Base-by-base conservation (phyloP, 2,888 invertebrate species). In the Lissocephala sabroskyi region DNA sequence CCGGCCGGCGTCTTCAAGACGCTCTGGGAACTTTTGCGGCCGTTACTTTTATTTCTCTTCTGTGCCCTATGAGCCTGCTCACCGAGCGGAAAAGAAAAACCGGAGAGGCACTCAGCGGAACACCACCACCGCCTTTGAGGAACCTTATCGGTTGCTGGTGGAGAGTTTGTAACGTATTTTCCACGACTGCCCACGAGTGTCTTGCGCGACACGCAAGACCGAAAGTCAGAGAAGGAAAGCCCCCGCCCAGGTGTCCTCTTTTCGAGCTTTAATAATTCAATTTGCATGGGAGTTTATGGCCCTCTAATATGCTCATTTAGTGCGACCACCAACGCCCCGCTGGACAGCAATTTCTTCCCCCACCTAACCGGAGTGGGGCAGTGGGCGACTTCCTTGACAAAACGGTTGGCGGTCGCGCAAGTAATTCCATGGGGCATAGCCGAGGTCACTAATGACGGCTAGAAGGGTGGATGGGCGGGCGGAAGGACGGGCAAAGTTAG, bases 251-350 rank as follows among this genome's bases (percentile, higher is more conserved):
- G n/a, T n/a, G n/a, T n/a, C n/a, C 76, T 68, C 68, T 73, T 75
- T 57, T 44, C 43, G 56, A 54, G 55, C 56, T 62, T 76, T 54
- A 68, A 76, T 76, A 76, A 68, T 68, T 68, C 68, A 68, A 68
- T 76, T 76, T 68, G 50, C 51, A 51, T 67, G 62, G n/a, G n/a
- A n/a, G n/a, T n/a, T n/a, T n/a, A n/a, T n/a, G n/a, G n/a, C n/a
- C n/a, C n/a, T n/a, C n/a, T 68, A 76, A 75, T 76, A 65, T 58
- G 70, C 65, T 70, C 70, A 77, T 74, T 73, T 77, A 63, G 78
- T 43, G 49, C 70, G 74, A 71, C 77, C 75, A 74, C 54, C 56
- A 49, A 54, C 52, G 65, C 73, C 71, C 57, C 64, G 11, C 11
- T 65, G 75, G 59, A 17, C 55, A 55, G 63, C 71, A 77, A 59